phyloP scores from a whole-genome alignment of 1,140 invertebrate genomes.

The Atta texana region DNA sequence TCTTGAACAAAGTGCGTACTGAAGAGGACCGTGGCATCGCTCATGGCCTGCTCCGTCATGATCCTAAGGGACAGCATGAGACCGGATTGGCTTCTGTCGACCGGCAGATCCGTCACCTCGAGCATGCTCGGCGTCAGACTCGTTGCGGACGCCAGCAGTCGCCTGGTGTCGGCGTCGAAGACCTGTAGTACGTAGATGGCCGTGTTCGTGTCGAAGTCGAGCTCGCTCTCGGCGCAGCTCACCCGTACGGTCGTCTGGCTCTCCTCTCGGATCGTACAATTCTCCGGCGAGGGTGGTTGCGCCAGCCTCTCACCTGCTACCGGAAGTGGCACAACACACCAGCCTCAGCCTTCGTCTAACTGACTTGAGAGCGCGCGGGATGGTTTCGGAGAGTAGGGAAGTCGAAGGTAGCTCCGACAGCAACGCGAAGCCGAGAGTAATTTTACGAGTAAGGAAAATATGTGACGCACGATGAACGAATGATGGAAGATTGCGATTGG shows the following conservation, averaged over 20 bases:
- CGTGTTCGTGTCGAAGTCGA: slow-evolving; percentile 79
- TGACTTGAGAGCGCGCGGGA: slow-evolving; percentile 25
- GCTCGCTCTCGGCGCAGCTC: slow-evolving; percentile 84
- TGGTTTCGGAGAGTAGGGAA: background rate
- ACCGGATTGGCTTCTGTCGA: slow-evolving; percentile 83
- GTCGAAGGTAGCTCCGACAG: background rate
- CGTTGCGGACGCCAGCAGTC: slow-evolving; percentile 86
- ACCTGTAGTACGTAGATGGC: slow-evolving; percentile 87
- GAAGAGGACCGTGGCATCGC: slow-evolving; percentile 87
- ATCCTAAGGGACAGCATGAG: slow-evolving; percentile 86
- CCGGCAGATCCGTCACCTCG: slow-evolving; percentile 85
- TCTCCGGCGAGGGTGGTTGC: slow-evolving; percentile 83
- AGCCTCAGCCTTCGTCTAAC: slow-evolving; percentile 72
- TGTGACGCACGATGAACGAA: background rate
- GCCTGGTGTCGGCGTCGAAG: slow-evolving; percentile 86
- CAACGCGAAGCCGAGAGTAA: slow-evolving; percentile 1
- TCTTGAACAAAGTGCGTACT: slow-evolving; percentile 82
- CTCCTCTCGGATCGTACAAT: slow-evolving; percentile 86
- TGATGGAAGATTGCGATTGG: background rate
- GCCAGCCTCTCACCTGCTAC: slow-evolving; percentile 82
- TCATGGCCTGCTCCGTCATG: slow-evolving; percentile 86
- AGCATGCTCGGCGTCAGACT: slow-evolving; percentile 85
- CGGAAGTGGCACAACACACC: slow-evolving; percentile 74
- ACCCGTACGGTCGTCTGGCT: slow-evolving; percentile 85
- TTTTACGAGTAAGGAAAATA: background rate